phyloP scores from a whole-genome alignment of 92 coral and sea anemone genomes.

The Zoanthus sansibaricus region DNA sequence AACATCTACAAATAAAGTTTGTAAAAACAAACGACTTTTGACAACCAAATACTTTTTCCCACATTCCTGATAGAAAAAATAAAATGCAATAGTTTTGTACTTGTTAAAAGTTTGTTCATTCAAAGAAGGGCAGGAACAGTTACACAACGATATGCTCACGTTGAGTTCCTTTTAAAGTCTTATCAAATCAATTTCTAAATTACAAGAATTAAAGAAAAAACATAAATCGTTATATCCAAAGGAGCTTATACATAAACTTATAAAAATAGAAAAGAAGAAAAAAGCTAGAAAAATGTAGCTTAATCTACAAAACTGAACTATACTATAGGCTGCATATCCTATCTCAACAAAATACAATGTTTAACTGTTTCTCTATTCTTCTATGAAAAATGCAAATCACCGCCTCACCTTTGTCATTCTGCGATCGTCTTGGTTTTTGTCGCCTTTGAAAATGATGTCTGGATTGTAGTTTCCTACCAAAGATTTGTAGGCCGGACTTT shows the following conservation, averaged over 20 bases:
- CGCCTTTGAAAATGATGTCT: conserved; percentile 78
- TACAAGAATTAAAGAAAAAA: neutral
- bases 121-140: no score
- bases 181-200: neutral
- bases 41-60: neutral
- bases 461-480: conserved; percentile 66
- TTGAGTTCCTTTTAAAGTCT: no score
- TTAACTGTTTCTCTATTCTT: neutral
- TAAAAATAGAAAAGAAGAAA: neutral
- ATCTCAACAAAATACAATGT: neutral
- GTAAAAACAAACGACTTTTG: neutral
- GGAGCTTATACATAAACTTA: conserved; percentile 17
- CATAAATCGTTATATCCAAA: neutral
- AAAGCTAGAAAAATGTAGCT: neutral
- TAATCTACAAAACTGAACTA: neutral
- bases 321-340: no score
- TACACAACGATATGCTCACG: no score
- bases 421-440: conserved; percentile 68
- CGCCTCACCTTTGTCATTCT: conserved; percentile 86
- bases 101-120: no score
- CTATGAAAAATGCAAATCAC: neutral
- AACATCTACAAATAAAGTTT: neutral
- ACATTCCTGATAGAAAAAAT: neutral
- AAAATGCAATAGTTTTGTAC: no score
- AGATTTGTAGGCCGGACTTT: conserved; percentile 66